phyloP scores from a whole-genome alignment of 2,797 vertebrate genomes.

The Caiman crocodilus region DNA sequence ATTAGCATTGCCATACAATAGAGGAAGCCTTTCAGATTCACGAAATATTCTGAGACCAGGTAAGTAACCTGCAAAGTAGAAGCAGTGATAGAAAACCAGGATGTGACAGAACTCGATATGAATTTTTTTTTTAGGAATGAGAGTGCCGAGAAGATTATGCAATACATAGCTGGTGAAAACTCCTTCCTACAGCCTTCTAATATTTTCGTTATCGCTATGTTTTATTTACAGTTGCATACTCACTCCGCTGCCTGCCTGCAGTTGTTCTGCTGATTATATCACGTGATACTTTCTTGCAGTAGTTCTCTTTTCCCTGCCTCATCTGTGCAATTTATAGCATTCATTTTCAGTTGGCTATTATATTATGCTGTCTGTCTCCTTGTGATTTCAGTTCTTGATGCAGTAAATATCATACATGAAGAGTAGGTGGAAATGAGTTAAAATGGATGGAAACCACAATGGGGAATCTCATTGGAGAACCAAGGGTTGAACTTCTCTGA shows the following conservation, averaged over 20 bases:
- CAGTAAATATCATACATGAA: background rate
- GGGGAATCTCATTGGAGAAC: background rate
- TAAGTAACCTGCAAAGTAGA: background rate
- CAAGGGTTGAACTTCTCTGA: background rate
- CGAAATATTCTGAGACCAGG: background rate
- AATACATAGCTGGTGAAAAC: background rate
- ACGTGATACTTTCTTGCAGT: background rate
- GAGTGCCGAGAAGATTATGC: background rate
- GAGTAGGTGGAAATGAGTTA: background rate
- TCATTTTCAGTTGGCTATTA: background rate
- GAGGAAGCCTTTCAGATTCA: background rate
- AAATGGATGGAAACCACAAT: background rate
- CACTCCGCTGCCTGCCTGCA: background rate
- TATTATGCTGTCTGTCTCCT: background rate
- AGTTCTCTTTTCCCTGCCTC: background rate
- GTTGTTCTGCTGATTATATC: background rate
- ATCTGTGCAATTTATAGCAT: background rate
- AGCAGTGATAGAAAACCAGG: slow-evolving; percentile 22
- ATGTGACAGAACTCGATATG: background rate
- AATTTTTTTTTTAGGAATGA: slow-evolving; percentile 23
- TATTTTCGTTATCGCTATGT: background rate
- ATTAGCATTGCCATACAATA: background rate
- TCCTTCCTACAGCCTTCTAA: background rate
- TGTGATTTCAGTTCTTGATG: background rate
- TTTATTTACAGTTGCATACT: background rate